These are phyloP conservation scores for Fukomys damarensis DNA, from an alignment of 2,113 vertebrate genomes.

Conservation along the genomic window DNA sequence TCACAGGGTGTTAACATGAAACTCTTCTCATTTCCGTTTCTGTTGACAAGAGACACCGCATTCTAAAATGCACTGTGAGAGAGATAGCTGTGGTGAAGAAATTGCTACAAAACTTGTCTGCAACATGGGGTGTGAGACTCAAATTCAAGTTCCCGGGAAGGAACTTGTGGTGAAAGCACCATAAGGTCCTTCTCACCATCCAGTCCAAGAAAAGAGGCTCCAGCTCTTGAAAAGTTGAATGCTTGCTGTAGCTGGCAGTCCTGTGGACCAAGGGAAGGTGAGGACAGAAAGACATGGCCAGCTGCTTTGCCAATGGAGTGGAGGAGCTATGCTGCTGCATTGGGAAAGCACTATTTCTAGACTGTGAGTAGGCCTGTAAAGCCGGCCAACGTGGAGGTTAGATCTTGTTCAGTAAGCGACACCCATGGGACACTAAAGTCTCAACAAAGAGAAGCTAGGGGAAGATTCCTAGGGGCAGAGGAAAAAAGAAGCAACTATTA, in stretches of 20 bases:
- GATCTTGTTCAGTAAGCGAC: background rate
- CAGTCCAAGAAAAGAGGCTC: background rate
- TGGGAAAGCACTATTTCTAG: background rate
- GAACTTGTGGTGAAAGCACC: background rate
- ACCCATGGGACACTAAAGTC: background rate
- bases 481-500: background rate
- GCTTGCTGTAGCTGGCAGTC: background rate
- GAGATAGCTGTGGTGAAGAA: background rate
- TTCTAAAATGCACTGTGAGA: slow-evolving; percentile 28
- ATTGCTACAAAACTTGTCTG: background rate
- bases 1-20: slow-evolving; percentile 11
- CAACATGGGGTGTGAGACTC: background rate
- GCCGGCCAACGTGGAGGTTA: background rate
- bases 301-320: background rate
- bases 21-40: background rate
- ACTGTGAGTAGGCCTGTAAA: background rate
- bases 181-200: background rate
- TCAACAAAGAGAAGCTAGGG: background rate
- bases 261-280: background rate
- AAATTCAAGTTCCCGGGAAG: background rate
- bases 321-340: background rate
- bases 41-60: slow-evolving; percentile 1
- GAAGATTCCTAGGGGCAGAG: background rate
- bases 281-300: background rate
- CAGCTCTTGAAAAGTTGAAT: background rate